Conservation (phyloP, 1,140 invertebrate species). For the Hyles euphorbiae region DNA sequence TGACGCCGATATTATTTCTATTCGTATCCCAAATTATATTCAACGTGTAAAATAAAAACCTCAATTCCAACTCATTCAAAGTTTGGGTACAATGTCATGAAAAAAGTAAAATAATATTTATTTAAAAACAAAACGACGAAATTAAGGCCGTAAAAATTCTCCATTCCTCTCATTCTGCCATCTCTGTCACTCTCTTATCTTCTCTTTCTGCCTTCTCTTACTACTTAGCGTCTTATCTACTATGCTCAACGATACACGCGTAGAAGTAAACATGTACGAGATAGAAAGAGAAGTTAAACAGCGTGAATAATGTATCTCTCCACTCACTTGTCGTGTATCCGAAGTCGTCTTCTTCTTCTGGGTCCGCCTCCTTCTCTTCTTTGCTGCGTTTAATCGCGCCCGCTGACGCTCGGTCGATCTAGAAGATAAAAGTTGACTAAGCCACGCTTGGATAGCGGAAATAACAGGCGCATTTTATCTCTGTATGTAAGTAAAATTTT, state of each 20-base stretch:
- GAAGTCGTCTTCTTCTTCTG: slow-evolving; percentile 91
- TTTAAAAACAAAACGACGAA: too few relatives aligned
- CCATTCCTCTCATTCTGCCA: too few relatives aligned
- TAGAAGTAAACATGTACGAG: slow-evolving; percentile 64
- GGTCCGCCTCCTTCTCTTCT: slow-evolving; percentile 86
- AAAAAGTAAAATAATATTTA: too few relatives aligned
- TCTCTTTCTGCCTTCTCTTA: too few relatives aligned
- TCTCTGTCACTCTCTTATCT: too few relatives aligned
- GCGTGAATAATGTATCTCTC: slow-evolving; percentile 70
- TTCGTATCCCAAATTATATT: too few relatives aligned
- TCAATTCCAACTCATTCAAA: too few relatives aligned
- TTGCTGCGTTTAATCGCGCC: slow-evolving; percentile 87
- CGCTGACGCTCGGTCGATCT: slow-evolving; percentile 93
- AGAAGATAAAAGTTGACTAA: slow-evolving; percentile 2
- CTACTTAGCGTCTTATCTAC: slow-evolving; percentile 7
- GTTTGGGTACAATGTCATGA: too few relatives aligned
- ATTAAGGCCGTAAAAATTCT: too few relatives aligned
- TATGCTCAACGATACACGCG: slow-evolving; percentile 53
- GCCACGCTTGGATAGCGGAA: not conserved
- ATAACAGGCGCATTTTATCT: not conserved
- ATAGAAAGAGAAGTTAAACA: slow-evolving; percentile 60
- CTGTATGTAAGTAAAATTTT: too few relatives aligned
- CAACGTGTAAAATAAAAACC: too few relatives aligned
- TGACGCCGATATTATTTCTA: too few relatives aligned
- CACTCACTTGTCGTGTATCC: slow-evolving; percentile 94